Percentiles rank a stretch among this genome's conserved stretches.
Evolutionary conservation across 1,140 invertebrate genomes (phyloP).

Genomic region (Nasonia longicornis): DNA sequence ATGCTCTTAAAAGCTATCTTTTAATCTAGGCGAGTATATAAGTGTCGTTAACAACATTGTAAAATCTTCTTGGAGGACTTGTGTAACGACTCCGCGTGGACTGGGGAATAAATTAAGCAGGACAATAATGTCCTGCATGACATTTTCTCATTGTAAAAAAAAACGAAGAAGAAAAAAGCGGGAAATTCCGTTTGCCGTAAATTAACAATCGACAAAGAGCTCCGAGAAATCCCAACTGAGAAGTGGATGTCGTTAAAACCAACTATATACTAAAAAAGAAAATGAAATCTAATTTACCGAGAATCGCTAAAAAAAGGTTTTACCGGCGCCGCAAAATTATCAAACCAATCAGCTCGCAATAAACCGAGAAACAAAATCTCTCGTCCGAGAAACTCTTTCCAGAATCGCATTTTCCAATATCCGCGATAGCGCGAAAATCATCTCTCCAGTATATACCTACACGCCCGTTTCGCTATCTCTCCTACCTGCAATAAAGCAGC

Average conservation of each 20-base stretch:
- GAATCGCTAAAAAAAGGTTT: no score
- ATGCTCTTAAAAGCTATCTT: conserved; percentile 40
- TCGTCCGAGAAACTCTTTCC: not conserved
- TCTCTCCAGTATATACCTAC: conserved; percentile 25
- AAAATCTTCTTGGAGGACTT: conserved; percentile 5
- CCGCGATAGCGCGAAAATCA: conserved; percentile 28
- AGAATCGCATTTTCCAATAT: conserved; percentile 20
- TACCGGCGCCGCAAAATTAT: not conserved
- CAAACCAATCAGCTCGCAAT: not conserved
- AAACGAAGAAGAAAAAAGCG: not conserved
- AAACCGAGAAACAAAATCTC: not conserved
- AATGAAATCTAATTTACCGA: not conserved
- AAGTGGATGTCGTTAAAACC: not conserved
- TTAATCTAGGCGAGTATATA: conserved; percentile 32
- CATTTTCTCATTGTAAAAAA: conserved; percentile 43
- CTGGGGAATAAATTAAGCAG: conserved; percentile 14
- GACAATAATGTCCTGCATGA: conserved; percentile 35
- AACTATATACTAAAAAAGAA: not conserved
- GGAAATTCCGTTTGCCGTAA: conserved; percentile 13
- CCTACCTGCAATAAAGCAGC: not conserved
- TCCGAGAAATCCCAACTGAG: not conserved
- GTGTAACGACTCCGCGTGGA: conserved; percentile 1
- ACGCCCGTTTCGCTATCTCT: not conserved
- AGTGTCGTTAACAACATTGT: conserved; percentile 40
- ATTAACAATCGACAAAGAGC: conserved; percentile 36